Evolutionary conservation across 2,797 vertebrate species (phyloP).

Genomic region (Diglossa cyanea): DNA sequence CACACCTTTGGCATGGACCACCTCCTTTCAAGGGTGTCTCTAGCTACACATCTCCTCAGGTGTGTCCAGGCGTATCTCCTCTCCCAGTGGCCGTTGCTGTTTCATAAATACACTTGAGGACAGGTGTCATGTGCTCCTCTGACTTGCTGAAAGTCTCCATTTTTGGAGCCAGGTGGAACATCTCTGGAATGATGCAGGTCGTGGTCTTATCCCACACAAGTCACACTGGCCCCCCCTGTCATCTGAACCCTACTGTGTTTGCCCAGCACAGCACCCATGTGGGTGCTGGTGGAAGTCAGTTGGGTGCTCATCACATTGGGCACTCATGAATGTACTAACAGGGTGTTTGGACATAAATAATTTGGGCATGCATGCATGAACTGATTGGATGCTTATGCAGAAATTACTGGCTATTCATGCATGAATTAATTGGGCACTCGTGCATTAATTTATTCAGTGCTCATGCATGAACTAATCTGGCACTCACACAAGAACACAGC

Average conservation of each 20-base stretch:
- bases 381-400: neutral
- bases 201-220: neutral
- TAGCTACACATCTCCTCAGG: neutral
- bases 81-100: neutral
- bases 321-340: neutral
- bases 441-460: neutral
- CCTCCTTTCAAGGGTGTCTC: too few relatives aligned
- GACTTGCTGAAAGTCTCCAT: neutral
- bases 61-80: neutral
- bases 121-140: neutral
- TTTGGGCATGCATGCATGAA: neutral
- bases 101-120: neutral
- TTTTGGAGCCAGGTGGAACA: neutral
- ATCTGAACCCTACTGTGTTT: neutral
- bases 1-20: too few relatives aligned
- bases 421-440: neutral
- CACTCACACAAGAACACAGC: neutral
- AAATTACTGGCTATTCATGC: neutral
- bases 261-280: neutral
- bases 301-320: neutral
- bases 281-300: neutral
- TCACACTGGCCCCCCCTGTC: neutral
- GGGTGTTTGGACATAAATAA: neutral
- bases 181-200: neutral
- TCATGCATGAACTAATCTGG: neutral